Evolutionary conservation across 2,888 invertebrate genomes (phyloP).

Genomic region (Drosophila phalerata): DNA sequence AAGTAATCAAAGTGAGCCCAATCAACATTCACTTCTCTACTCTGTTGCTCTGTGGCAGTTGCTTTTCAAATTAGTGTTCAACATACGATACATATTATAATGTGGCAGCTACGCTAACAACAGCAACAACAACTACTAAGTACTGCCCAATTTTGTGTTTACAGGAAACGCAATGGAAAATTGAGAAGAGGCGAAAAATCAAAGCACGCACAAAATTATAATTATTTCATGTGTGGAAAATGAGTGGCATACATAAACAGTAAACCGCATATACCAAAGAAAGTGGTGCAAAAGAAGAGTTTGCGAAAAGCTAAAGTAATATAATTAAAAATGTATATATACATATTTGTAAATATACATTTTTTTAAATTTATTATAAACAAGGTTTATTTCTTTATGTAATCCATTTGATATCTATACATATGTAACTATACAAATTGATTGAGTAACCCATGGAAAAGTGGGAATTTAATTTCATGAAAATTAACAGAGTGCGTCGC

Average conservation of each 20-base stretch:
- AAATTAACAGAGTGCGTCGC: constrained; percentile 73
- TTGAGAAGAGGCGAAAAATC: constrained; percentile 74
- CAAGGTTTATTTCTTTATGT: background rate
- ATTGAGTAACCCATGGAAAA: constrained; percentile 19
- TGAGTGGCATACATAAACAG: constrained; percentile 64
- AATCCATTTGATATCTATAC: background rate
- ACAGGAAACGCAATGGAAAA: constrained; percentile 63
- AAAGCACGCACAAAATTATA: constrained; percentile 77
- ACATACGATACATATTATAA: constrained; percentile 30
- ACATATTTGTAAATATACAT: background rate
- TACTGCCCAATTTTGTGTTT: constrained; percentile 56
- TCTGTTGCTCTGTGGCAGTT: constrained; percentile 53
- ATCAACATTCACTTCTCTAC: constrained; percentile 32
- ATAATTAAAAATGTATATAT: background rate
- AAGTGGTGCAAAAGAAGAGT: constrained; percentile 39
- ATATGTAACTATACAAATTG: background rate
- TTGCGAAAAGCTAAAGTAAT: background rate
- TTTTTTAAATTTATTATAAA: background rate
- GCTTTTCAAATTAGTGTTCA: constrained; percentile 40
- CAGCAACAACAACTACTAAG: constrained; percentile 28
- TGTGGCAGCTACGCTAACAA: constrained; percentile 22
- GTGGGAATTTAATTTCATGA: constrained; percentile 65
- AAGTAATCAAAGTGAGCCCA: constrained; percentile 50
- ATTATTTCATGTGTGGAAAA: constrained; percentile 74
- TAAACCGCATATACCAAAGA: constrained; percentile 29